Percentiles rank a stretch among this genome's conserved stretches.
phyloP scores from a whole-genome alignment of 2,797 vertebrate genomes.

The Rhabdomys pumilio region DNA sequence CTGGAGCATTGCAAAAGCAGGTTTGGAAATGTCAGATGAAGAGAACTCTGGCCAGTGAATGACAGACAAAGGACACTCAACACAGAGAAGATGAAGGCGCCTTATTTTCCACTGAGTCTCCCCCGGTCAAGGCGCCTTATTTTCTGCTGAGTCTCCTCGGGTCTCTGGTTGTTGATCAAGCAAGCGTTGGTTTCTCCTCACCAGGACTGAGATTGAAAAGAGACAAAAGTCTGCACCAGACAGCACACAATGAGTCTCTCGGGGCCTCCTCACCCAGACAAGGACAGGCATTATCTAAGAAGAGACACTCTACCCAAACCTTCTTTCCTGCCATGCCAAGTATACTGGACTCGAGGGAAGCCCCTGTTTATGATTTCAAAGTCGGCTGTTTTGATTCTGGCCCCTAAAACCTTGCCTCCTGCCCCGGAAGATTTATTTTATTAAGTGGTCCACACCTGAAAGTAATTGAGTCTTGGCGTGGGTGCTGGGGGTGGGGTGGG shows the following conservation, averaged over 20 bases:
- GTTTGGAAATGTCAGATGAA: conserved; percentile 61
- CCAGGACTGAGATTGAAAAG: not conserved
- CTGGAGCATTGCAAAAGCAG: conserved; percentile 66
- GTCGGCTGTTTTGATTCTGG: conserved; percentile 86
- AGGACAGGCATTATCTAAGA: not conserved
- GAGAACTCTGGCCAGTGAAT: not conserved
- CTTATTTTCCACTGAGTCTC: not conserved
- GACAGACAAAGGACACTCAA: conserved; percentile 65
- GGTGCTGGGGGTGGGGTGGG: not conserved
- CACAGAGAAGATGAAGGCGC: not conserved
- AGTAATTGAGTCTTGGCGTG: conserved; percentile 78
- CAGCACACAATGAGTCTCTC: not conserved
- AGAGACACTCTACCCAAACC: not conserved
- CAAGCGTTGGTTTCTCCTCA: not conserved
- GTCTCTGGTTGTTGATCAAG: not conserved
- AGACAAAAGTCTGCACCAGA: not conserved
- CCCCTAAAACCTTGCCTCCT: conserved; percentile 68
- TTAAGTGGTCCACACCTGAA: conserved; percentile 86
- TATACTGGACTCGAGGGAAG: not conserved
- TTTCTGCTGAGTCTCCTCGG: not conserved
- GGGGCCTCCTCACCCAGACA: not conserved
- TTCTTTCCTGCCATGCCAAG: not conserved
- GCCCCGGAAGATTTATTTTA: conserved; percentile 82
- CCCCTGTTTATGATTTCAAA: conserved; percentile 17
- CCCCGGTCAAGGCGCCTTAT: not conserved